Evolutionary conservation across 1,140 invertebrate genomes (phyloP).

Genomic region (Papilio xuthus): DNA sequence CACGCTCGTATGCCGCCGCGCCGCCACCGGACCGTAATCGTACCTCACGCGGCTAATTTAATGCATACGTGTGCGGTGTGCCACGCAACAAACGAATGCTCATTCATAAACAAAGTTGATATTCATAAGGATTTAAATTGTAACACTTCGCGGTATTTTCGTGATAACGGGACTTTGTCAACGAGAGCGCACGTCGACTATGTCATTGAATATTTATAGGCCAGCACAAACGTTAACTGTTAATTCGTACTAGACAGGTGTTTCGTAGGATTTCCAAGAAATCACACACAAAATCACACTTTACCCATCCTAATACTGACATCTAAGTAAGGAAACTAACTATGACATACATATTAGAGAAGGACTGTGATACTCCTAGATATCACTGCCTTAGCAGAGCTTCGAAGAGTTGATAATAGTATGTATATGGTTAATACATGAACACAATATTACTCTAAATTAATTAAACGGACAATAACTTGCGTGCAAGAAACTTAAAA

Average conservation of each 20-base stretch:
- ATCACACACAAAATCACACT: neutral
- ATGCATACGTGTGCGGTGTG: constrained; percentile 33
- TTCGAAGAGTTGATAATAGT: neutral
- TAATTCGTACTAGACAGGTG: neutral
- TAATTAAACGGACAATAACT: neutral
- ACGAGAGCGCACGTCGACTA: constrained; percentile 4
- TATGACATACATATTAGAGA: neutral
- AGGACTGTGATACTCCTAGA: neutral
- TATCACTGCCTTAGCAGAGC: neutral
- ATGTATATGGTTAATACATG: neutral
- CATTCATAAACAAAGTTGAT: constrained; percentile 67
- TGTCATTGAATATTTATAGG: constrained; percentile 15
- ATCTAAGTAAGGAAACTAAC: neutral
- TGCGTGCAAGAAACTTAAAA: neutral
- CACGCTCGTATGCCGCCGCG: constrained; percentile 56
- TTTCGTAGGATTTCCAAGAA: neutral
- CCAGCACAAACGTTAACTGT: constrained; percentile 9
- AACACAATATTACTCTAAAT: neutral
- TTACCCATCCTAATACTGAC: neutral
- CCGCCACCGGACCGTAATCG: constrained; percentile 46
- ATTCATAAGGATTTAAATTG: constrained; percentile 42
- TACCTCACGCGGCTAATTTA: constrained; percentile 42
- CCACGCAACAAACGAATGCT: constrained; percentile 58
- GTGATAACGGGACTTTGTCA: constrained; percentile 21
- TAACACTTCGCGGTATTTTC: constrained; percentile 30